phyloP scores from a whole-genome alignment of 2,113 vertebrate genomes.

The Vulpes vulpes region DNA sequence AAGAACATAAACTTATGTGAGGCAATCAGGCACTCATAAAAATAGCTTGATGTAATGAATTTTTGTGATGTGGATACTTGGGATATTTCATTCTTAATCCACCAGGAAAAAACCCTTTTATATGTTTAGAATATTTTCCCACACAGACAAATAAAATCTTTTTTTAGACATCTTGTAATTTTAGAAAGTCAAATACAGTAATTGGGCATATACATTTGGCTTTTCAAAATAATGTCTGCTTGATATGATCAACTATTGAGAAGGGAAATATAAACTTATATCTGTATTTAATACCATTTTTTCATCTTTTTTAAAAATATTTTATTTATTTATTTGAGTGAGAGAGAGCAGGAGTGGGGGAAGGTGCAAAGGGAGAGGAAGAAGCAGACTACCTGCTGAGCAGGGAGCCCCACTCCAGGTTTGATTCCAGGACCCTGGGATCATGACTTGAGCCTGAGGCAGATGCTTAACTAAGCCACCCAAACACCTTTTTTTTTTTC shows the following conservation, averaged over 20 bases:
- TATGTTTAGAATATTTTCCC: constrained; percentile 61
- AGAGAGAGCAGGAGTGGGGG: not conserved
- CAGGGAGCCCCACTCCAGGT: not conserved
- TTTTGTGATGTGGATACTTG: constrained; percentile 57
- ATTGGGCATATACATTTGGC: constrained; percentile 22
- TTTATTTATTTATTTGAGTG: not conserved
- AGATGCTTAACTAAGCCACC: not conserved
- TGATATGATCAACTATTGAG: constrained; percentile 12
- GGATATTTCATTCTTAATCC: constrained; percentile 57
- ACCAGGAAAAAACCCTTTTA: constrained; percentile 62
- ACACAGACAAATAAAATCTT: constrained; percentile 54
- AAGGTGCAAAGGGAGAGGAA: not conserved
- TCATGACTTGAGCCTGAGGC: not conserved
- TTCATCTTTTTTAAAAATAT: not conserved
- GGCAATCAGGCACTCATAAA: constrained; percentile 40
- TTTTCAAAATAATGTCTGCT: constrained; percentile 35
- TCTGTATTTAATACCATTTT: not conserved
- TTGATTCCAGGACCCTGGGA: not conserved
- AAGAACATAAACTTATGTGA: constrained; percentile 49
- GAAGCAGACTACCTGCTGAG: not conserved
- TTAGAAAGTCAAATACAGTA: constrained; percentile 36
- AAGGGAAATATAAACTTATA: not conserved
- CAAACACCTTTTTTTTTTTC: too few species aligned
- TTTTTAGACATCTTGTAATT: constrained; percentile 43
- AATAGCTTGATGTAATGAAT: constrained; percentile 9